phyloP scores from a whole-genome alignment of 2,797 vertebrate genomes.

The Mallotus villosus region DNA sequence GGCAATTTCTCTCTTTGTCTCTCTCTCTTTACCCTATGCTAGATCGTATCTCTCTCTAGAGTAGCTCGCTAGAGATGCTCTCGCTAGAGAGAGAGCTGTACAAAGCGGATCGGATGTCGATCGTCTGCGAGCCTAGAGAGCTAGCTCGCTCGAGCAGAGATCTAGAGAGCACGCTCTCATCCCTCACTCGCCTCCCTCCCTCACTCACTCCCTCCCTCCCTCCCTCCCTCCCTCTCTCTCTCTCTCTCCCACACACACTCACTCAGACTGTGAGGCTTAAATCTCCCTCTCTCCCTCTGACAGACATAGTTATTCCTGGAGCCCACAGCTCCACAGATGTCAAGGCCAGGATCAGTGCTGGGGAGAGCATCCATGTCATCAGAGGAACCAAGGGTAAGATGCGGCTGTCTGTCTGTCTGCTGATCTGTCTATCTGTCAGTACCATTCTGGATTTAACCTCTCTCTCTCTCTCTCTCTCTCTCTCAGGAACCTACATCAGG shows the following conservation, averaged over 20 bases:
- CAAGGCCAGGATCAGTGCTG: conserved; percentile 87
- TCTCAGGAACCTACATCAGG: conserved; percentile 90
- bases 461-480: neutral
- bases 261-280: no score
- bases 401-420: neutral
- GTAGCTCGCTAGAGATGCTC: no score
- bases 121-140: no score
- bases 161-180: no score
- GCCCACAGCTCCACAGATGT: conserved; percentile 88
- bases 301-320: conserved; percentile 94
- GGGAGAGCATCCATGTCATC: conserved; percentile 93
- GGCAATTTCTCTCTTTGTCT: neutral
- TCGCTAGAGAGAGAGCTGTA: no score
- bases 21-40: neutral
- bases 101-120: no score
- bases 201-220: no score
- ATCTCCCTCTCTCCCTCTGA: conserved; percentile 8
- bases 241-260: neutral
- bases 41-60: no score
- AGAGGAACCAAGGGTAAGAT: conserved; percentile 88
- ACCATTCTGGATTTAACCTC: neutral
- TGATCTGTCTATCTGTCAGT: no score
- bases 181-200: no score
- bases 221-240: neutral
- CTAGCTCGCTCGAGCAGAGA: no score